Conservation (phyloP, 2,797 vertebrate species). For the Lophotriccus pileatus region DNA sequence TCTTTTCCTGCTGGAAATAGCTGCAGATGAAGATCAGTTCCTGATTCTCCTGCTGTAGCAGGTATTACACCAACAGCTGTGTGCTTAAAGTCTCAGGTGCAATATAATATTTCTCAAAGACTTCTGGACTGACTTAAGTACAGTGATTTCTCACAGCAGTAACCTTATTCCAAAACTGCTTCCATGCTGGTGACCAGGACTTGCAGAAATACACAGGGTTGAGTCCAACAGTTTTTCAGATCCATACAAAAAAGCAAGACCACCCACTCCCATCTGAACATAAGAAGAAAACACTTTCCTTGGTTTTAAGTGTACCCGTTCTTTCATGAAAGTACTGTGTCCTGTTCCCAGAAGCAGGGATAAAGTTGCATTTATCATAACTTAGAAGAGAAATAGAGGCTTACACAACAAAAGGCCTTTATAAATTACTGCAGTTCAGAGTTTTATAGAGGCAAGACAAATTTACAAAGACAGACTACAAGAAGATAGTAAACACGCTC, state of each 20-base stretch:
- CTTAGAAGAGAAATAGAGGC: background rate
- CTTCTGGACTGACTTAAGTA: constrained; percentile 26
- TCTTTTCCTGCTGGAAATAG: constrained; percentile 44
- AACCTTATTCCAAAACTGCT: constrained; percentile 26
- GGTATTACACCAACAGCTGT: constrained; percentile 4
- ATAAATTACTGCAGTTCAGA: background rate
- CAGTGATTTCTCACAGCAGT: constrained; percentile 15
- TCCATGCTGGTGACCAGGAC: background rate
- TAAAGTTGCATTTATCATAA: background rate
- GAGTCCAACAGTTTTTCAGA: background rate
- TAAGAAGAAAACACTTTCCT: background rate
- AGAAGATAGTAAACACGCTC: constrained; percentile 8
- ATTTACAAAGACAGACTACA: background rate
- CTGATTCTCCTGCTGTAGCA: constrained; percentile 19
- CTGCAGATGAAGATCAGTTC: constrained; percentile 25
- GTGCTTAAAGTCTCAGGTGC: constrained; percentile 22
- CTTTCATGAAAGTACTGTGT: background rate
- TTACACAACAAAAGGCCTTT: background rate
- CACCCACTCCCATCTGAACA: background rate
- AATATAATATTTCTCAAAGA: constrained; percentile 60
- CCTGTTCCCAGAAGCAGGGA: background rate
- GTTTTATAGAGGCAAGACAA: background rate
- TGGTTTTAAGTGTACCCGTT: background rate
- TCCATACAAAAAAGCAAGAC: background rate
- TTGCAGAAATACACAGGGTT: background rate